These are phyloP conservation scores for Hippopotamyrus pictus DNA, from an alignment of 2,797 vertebrate species.

Conservation along the genomic window DNA sequence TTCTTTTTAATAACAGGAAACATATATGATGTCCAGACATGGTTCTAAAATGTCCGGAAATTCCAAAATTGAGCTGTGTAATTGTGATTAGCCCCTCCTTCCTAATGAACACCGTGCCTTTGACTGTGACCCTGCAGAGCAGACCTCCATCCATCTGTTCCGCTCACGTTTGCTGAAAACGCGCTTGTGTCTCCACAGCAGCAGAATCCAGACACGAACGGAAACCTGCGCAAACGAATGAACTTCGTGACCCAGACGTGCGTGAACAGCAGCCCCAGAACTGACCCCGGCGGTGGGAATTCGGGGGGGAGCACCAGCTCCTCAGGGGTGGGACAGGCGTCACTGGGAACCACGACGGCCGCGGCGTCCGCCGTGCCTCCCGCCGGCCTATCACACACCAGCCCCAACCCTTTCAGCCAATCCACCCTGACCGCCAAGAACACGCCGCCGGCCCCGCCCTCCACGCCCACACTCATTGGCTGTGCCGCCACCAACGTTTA, in stretches of 20 bases:
- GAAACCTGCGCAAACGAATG: constrained; percentile 84
- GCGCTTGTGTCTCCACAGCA: constrained; percentile 41
- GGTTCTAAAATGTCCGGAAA: not conserved
- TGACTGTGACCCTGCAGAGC: not conserved
- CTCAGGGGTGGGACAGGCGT: constrained; percentile 56
- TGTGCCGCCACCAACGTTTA: constrained; percentile 55
- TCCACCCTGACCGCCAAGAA: constrained; percentile 69
- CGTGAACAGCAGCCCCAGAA: constrained; percentile 58
- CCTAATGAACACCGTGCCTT: no score
- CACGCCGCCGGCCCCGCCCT: constrained; percentile 64
- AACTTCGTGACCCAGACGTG: constrained; percentile 73
- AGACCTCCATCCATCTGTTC: not conserved
- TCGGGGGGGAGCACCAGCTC: constrained; percentile 47
- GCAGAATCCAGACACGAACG: constrained; percentile 78
- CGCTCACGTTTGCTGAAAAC: not conserved
- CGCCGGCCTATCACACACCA: constrained; percentile 68
- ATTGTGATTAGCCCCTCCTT: not conserved
- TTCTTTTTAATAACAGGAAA: not conserved
- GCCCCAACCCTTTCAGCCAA: constrained; percentile 80
- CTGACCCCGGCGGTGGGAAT: constrained; percentile 68
- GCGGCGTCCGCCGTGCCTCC: constrained; percentile 20
- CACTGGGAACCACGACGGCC: constrained; percentile 53
- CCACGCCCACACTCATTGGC: constrained; percentile 69
- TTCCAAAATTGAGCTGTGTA: not conserved
- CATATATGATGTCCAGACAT: not conserved